phyloP scores from a whole-genome alignment of 1,140 invertebrate species.

The Micrasema longulum region DNA sequence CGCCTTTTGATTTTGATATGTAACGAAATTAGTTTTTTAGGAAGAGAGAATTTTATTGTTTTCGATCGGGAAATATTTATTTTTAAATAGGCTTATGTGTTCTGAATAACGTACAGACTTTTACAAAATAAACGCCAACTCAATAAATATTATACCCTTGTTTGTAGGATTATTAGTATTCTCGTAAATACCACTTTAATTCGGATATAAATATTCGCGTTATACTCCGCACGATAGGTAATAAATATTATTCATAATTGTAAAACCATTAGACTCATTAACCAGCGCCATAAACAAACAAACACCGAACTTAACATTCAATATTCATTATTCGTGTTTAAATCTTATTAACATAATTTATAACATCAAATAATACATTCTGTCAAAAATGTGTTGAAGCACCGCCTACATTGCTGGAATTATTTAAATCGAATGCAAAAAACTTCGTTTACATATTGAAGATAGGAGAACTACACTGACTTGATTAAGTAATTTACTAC shows the following conservation, averaged over 20 bases:
- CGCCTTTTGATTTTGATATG: too few species aligned
- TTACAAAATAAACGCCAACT: too few species aligned
- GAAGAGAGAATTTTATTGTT: too few species aligned
- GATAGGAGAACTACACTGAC: slow-evolving; percentile 33
- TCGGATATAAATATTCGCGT: slow-evolving; percentile 10
- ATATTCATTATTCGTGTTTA: slow-evolving; percentile 35
- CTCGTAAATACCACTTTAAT: background rate
- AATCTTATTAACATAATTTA: slow-evolving; percentile 48
- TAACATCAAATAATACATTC: slow-evolving; percentile 45
- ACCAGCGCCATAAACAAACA: slow-evolving; percentile 28
- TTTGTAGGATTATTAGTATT: too few species aligned
- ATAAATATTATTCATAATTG: slow-evolving; percentile 4
- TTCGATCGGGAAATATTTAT: too few species aligned
- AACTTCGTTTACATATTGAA: slow-evolving; percentile 44
- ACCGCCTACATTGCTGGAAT: slow-evolving; percentile 36
- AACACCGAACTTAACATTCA: slow-evolving; percentile 28
- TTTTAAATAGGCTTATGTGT: too few species aligned
- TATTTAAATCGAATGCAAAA: slow-evolving; percentile 47
- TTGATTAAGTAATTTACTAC: slow-evolving; percentile 46
- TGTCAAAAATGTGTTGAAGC: slow-evolving; percentile 45
- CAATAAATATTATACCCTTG: too few species aligned
- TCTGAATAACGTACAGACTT: too few species aligned
- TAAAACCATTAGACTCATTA: slow-evolving; percentile 7
- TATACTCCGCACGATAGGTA: background rate
- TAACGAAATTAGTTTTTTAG: too few species aligned